Conservation (phyloP, 2,797 vertebrate species). For the Siniperca undulata region DNA sequence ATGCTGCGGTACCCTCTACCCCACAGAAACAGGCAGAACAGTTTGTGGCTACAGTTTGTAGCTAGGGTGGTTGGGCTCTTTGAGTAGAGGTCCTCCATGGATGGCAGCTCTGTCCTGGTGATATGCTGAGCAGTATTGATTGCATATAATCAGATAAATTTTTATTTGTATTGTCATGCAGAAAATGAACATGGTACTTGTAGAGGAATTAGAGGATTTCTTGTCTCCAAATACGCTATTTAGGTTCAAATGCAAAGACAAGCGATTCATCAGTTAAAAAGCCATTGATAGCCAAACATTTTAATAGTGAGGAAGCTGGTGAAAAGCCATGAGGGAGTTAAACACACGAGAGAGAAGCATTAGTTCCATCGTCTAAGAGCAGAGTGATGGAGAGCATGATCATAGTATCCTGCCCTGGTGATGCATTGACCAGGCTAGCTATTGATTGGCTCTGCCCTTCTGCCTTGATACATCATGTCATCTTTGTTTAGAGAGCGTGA, state of each 20-base stretch:
- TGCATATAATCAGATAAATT: neutral
- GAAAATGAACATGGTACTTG: neutral
- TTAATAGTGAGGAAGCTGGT: constrained; percentile 15
- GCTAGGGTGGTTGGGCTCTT: too few relatives aligned
- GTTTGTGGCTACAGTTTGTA: too few relatives aligned
- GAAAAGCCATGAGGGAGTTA: constrained; percentile 32
- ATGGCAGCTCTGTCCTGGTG: too few relatives aligned
- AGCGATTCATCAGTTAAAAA: constrained; percentile 9
- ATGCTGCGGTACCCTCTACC: too few relatives aligned
- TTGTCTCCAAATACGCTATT: neutral
- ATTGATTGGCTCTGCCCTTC: constrained; percentile 78
- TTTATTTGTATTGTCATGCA: neutral
- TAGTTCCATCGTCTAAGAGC: constrained; percentile 34
- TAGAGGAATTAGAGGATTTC: neutral
- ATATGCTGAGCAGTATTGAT: too few relatives aligned
- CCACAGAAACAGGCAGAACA: too few relatives aligned
- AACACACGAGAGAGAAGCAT: constrained; percentile 31
- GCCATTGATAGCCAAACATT: neutral
- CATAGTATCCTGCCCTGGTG: constrained; percentile 69
- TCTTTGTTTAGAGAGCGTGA: constrained; percentile 74
- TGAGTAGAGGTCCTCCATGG: too few relatives aligned
- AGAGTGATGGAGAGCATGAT: constrained; percentile 73
- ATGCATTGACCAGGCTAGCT: constrained; percentile 77
- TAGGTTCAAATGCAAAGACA: constrained; percentile 9
- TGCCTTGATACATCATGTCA: constrained; percentile 81